Base-by-base conservation (phyloP, 2,113 vertebrate genomes). In the Cololabis saira region DNA sequence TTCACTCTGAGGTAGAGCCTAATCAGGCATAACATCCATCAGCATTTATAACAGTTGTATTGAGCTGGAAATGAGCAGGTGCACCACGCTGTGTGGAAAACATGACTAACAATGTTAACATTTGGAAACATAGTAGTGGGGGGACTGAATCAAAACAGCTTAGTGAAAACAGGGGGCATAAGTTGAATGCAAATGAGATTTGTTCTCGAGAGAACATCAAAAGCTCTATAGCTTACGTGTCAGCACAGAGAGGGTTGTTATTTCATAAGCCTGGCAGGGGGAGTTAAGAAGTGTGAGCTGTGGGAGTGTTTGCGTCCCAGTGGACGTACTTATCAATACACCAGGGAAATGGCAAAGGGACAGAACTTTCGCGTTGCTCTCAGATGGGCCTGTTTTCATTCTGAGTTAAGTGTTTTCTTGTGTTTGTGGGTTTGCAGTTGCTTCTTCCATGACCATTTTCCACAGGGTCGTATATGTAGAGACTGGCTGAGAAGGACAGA, bases 101-200 rank as follows among this genome's bases (percentile, higher is more conserved):
- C 71, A 80, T 21, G 59, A 74, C 59, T 57, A 64, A 84, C 83
- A 78, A 74, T 72, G 71, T 81, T 76, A 82, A 82, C 59, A 71
- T 5, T 72, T 50, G 51, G 56, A 78, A 76, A 74, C 63, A 52
- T 74, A 60, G 61, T 74, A 68, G 61, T 18, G 18, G 55, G 42
- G 71, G 63, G 54, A 53, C 19, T 37, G 61, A 70, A 86, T 87
- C 70, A 87, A 83, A 87, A 47, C 57, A 48, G 71, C 62, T 41
- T 16, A 57, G 68, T 50, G 71, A 66, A 82, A 68, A 71, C 62
- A 19, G 71, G 43, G 41, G 61, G 14, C 15, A 53, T 13, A 48
- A 13, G 63, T 40, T 15, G 85, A 87, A 87, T 86, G 81, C 74
- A 81, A 64, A 87, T 84, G 74, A 83, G 66, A 37, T 54, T 60